Evolutionary conservation across 2,888 invertebrate species (phyloP), one percentile per base, ranked within the genome.

Genomic region (Stenchaetothrips biformis): DNA sequence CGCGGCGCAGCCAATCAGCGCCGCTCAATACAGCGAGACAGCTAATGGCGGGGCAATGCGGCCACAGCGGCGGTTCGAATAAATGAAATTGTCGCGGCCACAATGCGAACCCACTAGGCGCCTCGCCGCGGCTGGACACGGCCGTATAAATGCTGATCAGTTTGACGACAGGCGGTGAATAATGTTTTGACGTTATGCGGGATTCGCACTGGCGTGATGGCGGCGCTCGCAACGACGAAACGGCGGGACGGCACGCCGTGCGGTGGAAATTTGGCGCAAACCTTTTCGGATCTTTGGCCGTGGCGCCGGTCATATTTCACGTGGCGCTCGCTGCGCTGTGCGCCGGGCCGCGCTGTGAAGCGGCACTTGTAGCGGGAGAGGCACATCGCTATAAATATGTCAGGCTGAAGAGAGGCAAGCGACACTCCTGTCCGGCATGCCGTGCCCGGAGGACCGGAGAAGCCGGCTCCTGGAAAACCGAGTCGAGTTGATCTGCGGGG

Each of bases 321-420:
- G 67, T 21, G 67, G 67, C 67, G n/a, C 21, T 7, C 6, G 67
- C 21, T 21, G 67, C 62, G 6, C n/a, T n/a, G 21, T 9, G 53
- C 2, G 53, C 53, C 53, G 53, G 53, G 53, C 53, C 53, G 53
- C 13, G 53, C 53, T 9, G 53, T 7, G 67, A 18, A 6, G 67
- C 67, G 67, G 67, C 67, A 21, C 67, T 74, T 74, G 67, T 74
- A n/a, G 67, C 37, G 37, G 37, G 21, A 25, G 67, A 74, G 67
- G 59, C 67, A 74, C 67, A 74, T 74, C 67, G 67, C 67, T 74
- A 74, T 74, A 74, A 74, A 74, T 74, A 74, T 74, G 67, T 74
- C 67, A 74, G 25, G 67, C 67, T 74, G 67, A 74, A 25, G 67
- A 74, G 67, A 74, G 67, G 21, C 67, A 25, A 74, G 67, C 67